Evolutionary conservation across 2,797 vertebrate genomes (phyloP).

Genomic region (Anguilla megastoma): DNA sequence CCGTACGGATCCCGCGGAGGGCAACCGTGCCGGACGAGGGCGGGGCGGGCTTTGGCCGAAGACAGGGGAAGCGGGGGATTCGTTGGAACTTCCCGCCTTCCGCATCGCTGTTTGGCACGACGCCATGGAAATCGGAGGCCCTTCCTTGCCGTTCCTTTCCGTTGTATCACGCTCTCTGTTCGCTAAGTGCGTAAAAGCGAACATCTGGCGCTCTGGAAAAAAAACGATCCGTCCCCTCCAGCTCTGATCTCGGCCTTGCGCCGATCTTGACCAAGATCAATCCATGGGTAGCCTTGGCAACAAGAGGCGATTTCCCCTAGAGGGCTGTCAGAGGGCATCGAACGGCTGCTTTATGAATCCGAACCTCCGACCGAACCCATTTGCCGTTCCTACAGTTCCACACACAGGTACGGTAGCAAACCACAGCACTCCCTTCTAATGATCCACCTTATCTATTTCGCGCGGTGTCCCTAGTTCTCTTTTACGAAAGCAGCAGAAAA

Average conservation of each 20-base stretch:
- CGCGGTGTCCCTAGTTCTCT: background rate
- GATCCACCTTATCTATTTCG: background rate
- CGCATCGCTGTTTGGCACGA: constrained; percentile 52
- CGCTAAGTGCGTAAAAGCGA: constrained; percentile 53
- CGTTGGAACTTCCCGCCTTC: constrained; percentile 35
- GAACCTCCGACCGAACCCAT: background rate
- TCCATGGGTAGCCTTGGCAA: constrained; percentile 45
- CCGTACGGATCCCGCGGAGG: constrained; percentile 39
- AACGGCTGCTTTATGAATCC: background rate
- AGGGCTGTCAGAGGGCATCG: constrained; percentile 21
- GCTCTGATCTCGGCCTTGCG: constrained; percentile 59
- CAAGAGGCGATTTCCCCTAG: constrained; percentile 46
- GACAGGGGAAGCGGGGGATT: constrained; percentile 32
- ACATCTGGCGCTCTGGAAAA: constrained; percentile 54
- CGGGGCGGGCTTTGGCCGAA: constrained; percentile 39
- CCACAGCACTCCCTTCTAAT: background rate
- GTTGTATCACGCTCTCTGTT: constrained; percentile 60
- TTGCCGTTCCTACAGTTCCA: background rate
- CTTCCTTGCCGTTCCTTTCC: constrained; percentile 49
- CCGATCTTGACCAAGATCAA: constrained; percentile 41
- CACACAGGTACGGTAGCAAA: background rate
- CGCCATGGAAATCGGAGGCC: constrained; percentile 39
- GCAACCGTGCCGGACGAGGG: constrained; percentile 51
- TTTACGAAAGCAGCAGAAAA: background rate
- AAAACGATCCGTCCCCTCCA: constrained; percentile 29